phyloP scores from a whole-genome alignment of 2,888 invertebrate genomes.

The Archips crataeganus region DNA sequence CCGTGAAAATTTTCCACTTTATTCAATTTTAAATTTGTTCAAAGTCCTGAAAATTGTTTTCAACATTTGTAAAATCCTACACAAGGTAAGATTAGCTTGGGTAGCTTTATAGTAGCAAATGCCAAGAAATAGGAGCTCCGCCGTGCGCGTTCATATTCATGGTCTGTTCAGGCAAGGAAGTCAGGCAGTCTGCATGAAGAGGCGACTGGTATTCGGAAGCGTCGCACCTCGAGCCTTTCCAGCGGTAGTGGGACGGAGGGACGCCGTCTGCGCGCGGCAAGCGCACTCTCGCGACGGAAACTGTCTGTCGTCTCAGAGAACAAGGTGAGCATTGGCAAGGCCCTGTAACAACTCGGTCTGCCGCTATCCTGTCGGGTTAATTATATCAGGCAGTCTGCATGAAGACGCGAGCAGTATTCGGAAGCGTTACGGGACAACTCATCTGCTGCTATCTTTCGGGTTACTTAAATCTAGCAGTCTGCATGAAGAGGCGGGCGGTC shows the following conservation, averaged over 20 bases:
- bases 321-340: conserved; percentile 50
- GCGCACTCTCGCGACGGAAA: conserved; percentile 62
- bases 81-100: no score
- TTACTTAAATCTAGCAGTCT: conserved; percentile 30
- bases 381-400: conserved; percentile 48
- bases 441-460: conserved; percentile 23
- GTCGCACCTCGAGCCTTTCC: conserved; percentile 56
- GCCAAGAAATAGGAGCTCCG: no score
- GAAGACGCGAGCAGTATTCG: conserved; percentile 47
- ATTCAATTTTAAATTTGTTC: no score
- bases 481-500: conserved; percentile 49
- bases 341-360: no score
- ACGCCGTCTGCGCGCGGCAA: conserved; percentile 56
- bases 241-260: conserved; percentile 57
- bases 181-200: conserved; percentile 54
- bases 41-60: no score
- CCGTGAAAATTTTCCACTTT: no score
- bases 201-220: conserved; percentile 39
- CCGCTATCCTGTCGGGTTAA: not conserved
- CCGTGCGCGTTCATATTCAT: not conserved
- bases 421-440: conserved; percentile 45
- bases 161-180: conserved; percentile 50
- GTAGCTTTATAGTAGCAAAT: no score
- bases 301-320: conserved; percentile 69
- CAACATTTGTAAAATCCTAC: no score